Conservation (phyloP, 2,888 invertebrate genomes). For the Schizaphis graminum region DNA sequence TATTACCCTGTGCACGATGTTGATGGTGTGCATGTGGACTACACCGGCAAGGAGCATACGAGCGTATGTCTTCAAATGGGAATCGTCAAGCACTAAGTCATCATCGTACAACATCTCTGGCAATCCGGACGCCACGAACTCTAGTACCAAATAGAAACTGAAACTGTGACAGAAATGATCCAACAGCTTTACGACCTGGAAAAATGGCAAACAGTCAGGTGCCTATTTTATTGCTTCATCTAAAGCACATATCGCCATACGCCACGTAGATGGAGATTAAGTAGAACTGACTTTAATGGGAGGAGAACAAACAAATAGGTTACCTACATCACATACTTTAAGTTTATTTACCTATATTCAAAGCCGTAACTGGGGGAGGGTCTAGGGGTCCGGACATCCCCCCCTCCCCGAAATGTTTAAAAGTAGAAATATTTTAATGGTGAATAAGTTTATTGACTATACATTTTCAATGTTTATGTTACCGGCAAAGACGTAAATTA, state of each 20-base stretch:
- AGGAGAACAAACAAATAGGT: not conserved
- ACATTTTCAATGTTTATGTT: too few species aligned
- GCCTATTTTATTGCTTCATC: not conserved
- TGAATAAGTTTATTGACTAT: too few species aligned
- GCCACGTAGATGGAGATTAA: not conserved
- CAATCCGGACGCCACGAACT: constrained; percentile 91
- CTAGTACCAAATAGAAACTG: constrained; percentile 90
- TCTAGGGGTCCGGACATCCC: too few species aligned
- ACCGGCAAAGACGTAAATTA: too few species aligned
- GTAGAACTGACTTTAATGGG: not conserved
- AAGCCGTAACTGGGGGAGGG: too few species aligned
- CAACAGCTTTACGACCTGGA: constrained; percentile 86
- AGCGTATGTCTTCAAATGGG: constrained; percentile 87
- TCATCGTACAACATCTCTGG: constrained; percentile 83
- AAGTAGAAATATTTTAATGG: too few species aligned
- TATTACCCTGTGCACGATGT: constrained; percentile 91
- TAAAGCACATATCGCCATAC: not conserved
- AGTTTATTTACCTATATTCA: too few species aligned
- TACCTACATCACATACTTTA: too few species aligned
- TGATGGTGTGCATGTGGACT: constrained; percentile 87
- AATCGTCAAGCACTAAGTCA: constrained; percentile 78
- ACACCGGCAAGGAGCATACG: constrained; percentile 92
- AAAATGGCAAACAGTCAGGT: not conserved
- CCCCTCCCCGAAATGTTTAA: too few species aligned
- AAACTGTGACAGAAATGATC: constrained; percentile 92